A percentile compares a stretch with the other conserved stretches of the same genome.
phyloP scores from a whole-genome alignment of 2,888 invertebrate species.

The Yponomeuta malinellus region DNA sequence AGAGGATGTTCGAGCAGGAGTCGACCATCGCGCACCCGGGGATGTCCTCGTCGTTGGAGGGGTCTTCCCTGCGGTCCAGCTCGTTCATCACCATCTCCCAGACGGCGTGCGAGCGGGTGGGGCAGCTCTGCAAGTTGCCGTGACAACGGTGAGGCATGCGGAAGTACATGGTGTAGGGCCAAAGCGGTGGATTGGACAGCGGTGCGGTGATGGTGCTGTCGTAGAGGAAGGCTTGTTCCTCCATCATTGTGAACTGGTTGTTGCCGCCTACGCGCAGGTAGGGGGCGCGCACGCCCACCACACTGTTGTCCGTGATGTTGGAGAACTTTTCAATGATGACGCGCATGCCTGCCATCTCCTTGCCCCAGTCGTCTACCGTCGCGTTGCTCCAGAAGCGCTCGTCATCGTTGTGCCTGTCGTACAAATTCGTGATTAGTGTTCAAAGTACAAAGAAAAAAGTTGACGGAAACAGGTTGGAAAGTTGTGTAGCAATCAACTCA shows the following conservation, averaged over 20 bases:
- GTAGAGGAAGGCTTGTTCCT: slow-evolving; percentile 95
- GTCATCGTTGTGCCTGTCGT: slow-evolving; percentile 88
- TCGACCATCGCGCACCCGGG: slow-evolving; percentile 97
- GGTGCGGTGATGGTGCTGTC: slow-evolving; percentile 97
- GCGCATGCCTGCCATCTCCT: slow-evolving; percentile 96
- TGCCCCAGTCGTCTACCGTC: slow-evolving; percentile 94
- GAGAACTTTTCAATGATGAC: slow-evolving; percentile 93
- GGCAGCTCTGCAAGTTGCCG: slow-evolving; percentile 93
- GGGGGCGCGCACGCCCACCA: slow-evolving; percentile 93
- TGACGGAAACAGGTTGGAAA: neutral
- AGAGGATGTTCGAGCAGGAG: slow-evolving; percentile 94
- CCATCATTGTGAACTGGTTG: slow-evolving; percentile 98
- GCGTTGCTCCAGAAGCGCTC: slow-evolving; percentile 96
- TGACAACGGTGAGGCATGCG: slow-evolving; percentile 96
- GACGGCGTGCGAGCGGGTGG: slow-evolving; percentile 93
- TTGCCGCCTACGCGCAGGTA: slow-evolving; percentile 95
- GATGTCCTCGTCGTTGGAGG: slow-evolving; percentile 90
- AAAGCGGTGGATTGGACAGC: slow-evolving; percentile 91
- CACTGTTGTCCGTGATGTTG: slow-evolving; percentile 92
- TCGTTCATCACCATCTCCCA: slow-evolving; percentile 99
- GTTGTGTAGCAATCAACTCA: slow-evolving; percentile 66
- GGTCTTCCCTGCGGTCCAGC: slow-evolving; percentile 93
- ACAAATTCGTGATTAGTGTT: slow-evolving; percentile 4
- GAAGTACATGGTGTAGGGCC: slow-evolving; percentile 99
- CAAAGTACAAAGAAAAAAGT: neutral